Percentiles rank a stretch among this genome's conserved stretches.
Evolutionary conservation across 2,797 vertebrate genomes (phyloP).

Genomic region (Acrossocheilus wenchowensis): DNA sequence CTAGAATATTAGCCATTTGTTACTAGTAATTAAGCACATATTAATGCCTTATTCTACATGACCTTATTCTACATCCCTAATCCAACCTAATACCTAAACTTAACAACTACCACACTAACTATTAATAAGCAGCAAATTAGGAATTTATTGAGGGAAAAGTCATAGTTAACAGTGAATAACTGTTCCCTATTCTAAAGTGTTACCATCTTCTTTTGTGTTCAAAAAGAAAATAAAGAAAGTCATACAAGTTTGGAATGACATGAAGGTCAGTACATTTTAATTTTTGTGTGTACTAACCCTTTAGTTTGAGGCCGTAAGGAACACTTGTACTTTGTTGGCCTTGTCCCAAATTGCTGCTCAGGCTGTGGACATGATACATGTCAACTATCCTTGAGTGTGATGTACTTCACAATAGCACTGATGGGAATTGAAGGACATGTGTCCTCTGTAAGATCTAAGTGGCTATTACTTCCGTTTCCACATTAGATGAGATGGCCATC

Average conservation of each 20-base stretch:
- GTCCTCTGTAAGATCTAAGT: slow-evolving; percentile 31
- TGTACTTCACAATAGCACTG: slow-evolving; percentile 35
- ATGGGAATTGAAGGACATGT: slow-evolving; percentile 36
- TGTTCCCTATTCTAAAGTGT: too few relatives aligned
- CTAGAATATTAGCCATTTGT: too few relatives aligned
- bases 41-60: too few relatives aligned
- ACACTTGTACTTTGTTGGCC: neutral
- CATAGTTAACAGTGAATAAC: too few relatives aligned
- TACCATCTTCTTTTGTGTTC: neutral
- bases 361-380: neutral
- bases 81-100: too few relatives aligned
- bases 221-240: neutral
- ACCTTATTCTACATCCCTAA: too few relatives aligned
- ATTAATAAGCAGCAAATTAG: too few relatives aligned
- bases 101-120: too few relatives aligned
- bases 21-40: too few relatives aligned
- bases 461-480: slow-evolving; percentile 21
- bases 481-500: slow-evolving; percentile 22
- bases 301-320: neutral
- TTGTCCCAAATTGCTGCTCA: neutral
- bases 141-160: too few relatives aligned
- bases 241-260: neutral
- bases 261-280: neutral
- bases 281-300: neutral
- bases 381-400: slow-evolving; percentile 17